Evolutionary conservation across 2,113 vertebrate species (phyloP).

Genomic region (Pogonocichla stellata): DNA sequence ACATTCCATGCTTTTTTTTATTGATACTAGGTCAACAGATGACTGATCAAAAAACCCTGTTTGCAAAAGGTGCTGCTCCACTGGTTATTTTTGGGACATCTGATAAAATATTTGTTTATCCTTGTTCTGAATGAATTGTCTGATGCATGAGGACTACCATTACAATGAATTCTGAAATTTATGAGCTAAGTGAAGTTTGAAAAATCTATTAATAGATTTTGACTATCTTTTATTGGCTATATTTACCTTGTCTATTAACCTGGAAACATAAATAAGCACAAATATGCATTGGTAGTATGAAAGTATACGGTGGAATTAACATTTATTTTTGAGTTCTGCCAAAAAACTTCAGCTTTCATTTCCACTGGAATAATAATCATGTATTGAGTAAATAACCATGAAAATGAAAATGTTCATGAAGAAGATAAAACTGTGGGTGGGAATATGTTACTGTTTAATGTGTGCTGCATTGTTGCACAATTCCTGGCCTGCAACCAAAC

Average conservation of each 20-base stretch:
- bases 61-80: neutral
- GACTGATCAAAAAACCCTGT: neutral
- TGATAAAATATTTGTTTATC: neutral
- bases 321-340: neutral
- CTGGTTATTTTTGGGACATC: neutral
- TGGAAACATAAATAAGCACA: neutral
- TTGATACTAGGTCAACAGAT: neutral
- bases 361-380: neutral
- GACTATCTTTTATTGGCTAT: neutral
- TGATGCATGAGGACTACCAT: neutral
- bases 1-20: neutral
- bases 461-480: too few species aligned
- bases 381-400: neutral
- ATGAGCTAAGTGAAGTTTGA: neutral
- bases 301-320: neutral
- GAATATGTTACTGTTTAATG: too few species aligned
- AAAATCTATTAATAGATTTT: neutral
- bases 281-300: neutral
- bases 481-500: too few species aligned
- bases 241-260: neutral
- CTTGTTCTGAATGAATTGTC: neutral
- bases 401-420: neutral
- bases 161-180: neutral
- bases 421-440: neutral
- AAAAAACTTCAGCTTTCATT: neutral